These are phyloP conservation scores for Cercopithecus diana DNA, from an alignment of 2,797 vertebrate genomes.

Conservation along the genomic window DNA sequence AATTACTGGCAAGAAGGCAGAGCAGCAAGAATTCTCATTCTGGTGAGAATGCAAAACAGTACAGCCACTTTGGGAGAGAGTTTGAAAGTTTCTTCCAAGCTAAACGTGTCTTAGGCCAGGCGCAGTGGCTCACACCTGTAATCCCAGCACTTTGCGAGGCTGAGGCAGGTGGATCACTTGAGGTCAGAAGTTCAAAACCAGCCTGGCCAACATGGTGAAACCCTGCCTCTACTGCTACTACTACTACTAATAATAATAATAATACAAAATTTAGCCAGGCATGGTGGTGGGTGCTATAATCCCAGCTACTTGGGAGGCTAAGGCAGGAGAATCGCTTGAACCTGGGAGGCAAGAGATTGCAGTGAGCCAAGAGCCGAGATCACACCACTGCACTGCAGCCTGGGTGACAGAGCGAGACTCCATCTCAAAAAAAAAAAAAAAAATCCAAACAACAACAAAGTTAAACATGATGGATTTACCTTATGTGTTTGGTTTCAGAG, in stretches of 20 bases:
- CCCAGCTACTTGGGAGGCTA: not conserved
- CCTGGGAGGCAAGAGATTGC: not conserved
- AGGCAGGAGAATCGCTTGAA: not conserved
- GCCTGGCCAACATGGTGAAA: not conserved
- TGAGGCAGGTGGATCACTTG: not conserved
- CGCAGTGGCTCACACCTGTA: not conserved
- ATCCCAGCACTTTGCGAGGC: not conserved
- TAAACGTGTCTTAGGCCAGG: not conserved
- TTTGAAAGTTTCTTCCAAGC: conserved; percentile 22
- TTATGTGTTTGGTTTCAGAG: not conserved
- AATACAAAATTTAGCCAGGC: not conserved
- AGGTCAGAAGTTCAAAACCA: not conserved
- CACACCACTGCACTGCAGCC: not conserved
- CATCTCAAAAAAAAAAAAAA: not conserved
- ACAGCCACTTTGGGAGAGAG: not conserved
- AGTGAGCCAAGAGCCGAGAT: fast-evolving
- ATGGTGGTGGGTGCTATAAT: not conserved
- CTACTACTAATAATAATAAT: not conserved
- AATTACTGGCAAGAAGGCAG: not conserved
- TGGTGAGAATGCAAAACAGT: not conserved
- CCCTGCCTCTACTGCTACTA: not conserved
- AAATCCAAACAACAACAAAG: not conserved
- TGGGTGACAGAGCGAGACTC: not conserved
- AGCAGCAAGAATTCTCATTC: conserved; percentile 17
- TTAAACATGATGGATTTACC: not conserved